Percentiles rank a stretch among this genome's conserved stretches.
phyloP scores from a whole-genome alignment of 2,888 invertebrate species.

The Polyploca ridens region DNA sequence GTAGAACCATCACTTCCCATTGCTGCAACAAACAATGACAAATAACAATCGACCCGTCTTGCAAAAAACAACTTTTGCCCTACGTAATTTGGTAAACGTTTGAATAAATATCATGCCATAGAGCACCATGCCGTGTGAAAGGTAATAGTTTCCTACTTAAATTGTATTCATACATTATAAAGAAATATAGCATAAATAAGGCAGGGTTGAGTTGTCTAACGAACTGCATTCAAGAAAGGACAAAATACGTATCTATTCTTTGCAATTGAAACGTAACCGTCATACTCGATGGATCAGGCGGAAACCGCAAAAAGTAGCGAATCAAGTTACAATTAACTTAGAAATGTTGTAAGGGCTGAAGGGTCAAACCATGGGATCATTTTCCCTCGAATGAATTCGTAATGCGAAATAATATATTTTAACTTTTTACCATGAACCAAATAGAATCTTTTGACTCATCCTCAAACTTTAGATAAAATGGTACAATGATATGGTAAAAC shows the following conservation, averaged over 20 bases:
- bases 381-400: neutral
- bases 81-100: neutral
- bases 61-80: neutral
- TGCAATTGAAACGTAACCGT: constrained; percentile 77
- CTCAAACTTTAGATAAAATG: neutral
- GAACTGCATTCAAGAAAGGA: constrained; percentile 53
- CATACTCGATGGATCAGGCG: constrained; percentile 75
- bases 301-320: constrained; percentile 83
- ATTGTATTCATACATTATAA: constrained; percentile 22
- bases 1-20: constrained; percentile 92
- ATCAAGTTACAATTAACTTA: constrained; percentile 68
- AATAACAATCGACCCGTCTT: constrained; percentile 15
- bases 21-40: constrained; percentile 83
- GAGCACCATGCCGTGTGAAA: constrained; percentile 63
- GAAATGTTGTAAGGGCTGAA: constrained; percentile 49
- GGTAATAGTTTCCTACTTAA: constrained; percentile 29
- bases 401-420: neutral
- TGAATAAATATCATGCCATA: constrained; percentile 28
- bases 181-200: neutral
- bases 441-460: neutral
- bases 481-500: too few relatives aligned
- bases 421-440: too few relatives aligned
- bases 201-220: constrained; percentile 32
- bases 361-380: constrained; percentile 45
- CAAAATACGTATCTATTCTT: constrained; percentile 59